Conservation (phyloP, 1,140 invertebrate species). For the Drosophila sproati region DNA sequence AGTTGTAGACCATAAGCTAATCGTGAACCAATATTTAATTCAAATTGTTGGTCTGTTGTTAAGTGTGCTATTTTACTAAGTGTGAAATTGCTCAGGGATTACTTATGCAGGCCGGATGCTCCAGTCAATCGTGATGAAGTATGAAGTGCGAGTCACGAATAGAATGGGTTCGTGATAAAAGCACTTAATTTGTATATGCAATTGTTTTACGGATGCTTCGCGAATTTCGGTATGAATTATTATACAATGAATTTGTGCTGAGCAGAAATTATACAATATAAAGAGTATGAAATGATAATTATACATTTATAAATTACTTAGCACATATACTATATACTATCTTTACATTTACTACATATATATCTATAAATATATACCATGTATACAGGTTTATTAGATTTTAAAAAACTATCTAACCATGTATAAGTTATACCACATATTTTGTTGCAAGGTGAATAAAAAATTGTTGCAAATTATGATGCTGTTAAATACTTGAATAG, state of each 20-base stretch:
- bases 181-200: slow-evolving; percentile 29
- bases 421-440: slow-evolving; percentile 19
- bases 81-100: slow-evolving; percentile 50
- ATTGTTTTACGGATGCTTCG: slow-evolving; percentile 24
- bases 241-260: slow-evolving; percentile 39
- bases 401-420: slow-evolving; percentile 3
- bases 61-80: slow-evolving; percentile 25
- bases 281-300: slow-evolving; percentile 18
- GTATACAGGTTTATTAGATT: slow-evolving; percentile 11
- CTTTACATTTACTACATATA: slow-evolving; percentile 10
- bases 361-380: slow-evolving; percentile 18
- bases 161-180: slow-evolving; percentile 41
- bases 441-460: slow-evolving; percentile 20
- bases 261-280: slow-evolving; percentile 33
- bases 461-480: neutral
- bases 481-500: too few relatives aligned
- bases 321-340: slow-evolving; percentile 20
- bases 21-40: slow-evolving; percentile 40
- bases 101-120: slow-evolving; percentile 26
- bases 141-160: slow-evolving; percentile 3
- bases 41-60: slow-evolving; percentile 15
- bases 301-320: slow-evolving; percentile 20
- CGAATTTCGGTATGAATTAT: slow-evolving; percentile 24
- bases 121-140: slow-evolving; percentile 9
- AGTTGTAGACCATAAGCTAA: slow-evolving; percentile 10